Evolutionary conservation across 2,113 vertebrate species (phyloP).

Genomic region (Synchiropus splendidus): DNA sequence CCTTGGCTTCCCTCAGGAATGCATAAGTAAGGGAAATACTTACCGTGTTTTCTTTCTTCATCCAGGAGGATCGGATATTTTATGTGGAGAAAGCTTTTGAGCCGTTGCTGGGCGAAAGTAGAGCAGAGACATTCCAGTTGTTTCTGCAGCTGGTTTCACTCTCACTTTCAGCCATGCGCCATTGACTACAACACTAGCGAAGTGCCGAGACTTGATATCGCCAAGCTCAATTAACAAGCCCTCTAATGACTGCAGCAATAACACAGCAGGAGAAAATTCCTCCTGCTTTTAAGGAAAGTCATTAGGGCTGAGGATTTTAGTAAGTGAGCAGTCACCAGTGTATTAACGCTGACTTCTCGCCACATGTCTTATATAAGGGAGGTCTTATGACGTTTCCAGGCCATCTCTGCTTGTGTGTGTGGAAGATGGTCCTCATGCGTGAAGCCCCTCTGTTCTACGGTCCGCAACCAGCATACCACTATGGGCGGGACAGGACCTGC

Average conservation of each 20-base stretch:
- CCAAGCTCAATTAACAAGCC: conserved; percentile 32
- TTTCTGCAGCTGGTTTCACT: conserved; percentile 43
- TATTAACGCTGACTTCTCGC: conserved; percentile 34
- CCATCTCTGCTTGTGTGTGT: conserved; percentile 25
- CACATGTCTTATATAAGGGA: conserved; percentile 41
- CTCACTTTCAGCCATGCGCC: conserved; percentile 20
- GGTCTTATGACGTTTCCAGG: conserved; percentile 42
- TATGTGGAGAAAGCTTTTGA: conserved; percentile 20
- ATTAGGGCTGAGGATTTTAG: conserved; percentile 22
- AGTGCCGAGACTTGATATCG: conserved; percentile 25
- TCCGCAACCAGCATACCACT: conserved; percentile 19
- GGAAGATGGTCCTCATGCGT: conserved; percentile 22
- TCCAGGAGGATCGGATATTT: conserved; percentile 10
- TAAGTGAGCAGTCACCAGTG: conserved; percentile 18
- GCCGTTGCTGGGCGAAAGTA: conserved; percentile 2
- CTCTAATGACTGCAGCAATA: conserved; percentile 27
- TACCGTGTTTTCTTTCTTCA: conserved; percentile 6
- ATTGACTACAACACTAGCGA: conserved; percentile 43
- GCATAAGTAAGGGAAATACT: conserved; percentile 31
- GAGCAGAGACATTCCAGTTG: conserved; percentile 15
- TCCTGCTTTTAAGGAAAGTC: conserved; percentile 9
- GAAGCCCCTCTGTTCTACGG: no score
- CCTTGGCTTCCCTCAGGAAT: conserved; percentile 34
- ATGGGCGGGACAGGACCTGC: conserved; percentile 36
- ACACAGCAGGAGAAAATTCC: conserved; percentile 22